Percentiles rank a stretch among this genome's conserved stretches.
These are phyloP conservation scores for Meiosimyza decipiens DNA, from an alignment of 2,888 invertebrate species.

Conservation along the genomic window DNA sequence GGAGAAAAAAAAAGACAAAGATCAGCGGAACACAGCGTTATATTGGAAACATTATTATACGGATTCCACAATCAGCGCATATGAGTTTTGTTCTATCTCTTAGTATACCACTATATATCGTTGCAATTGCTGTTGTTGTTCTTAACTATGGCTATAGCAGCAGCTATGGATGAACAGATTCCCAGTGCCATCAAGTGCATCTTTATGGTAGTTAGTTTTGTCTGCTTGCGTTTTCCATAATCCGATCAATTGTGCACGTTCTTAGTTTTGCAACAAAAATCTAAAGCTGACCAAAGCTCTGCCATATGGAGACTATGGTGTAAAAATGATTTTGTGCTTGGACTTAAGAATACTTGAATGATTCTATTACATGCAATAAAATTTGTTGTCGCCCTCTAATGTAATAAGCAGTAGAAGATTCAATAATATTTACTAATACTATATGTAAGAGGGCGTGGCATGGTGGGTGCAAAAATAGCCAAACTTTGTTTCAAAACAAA, in stretches of 20 bases:
- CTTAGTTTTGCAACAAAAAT: slow-evolving; percentile 22
- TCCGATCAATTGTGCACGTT: slow-evolving; percentile 41
- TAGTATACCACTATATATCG: neutral
- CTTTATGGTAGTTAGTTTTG: no score
- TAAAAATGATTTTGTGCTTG: no score
- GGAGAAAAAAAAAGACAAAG: slow-evolving; percentile 41
- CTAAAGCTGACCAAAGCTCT: neutral
- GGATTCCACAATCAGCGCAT: slow-evolving; percentile 7
- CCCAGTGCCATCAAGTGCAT: slow-evolving; percentile 16
- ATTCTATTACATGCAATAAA: no score
- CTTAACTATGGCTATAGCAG: neutral
- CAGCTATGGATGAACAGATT: neutral
- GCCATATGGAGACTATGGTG: no score
- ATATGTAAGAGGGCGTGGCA: no score
- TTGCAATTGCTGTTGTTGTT: slow-evolving; percentile 2
- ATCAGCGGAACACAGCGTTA: slow-evolving; percentile 38
- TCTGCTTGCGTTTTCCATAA: slow-evolving; percentile 19
- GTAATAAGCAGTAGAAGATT: no score
- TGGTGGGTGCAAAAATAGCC: no score
- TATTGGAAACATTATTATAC: slow-evolving; percentile 17
- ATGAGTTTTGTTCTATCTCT: neutral
- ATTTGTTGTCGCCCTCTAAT: no score
- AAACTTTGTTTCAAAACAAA: no score
- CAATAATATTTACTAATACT: no score
- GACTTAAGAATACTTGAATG: no score